These are phyloP conservation scores for Empis livida DNA, from an alignment of 2,888 invertebrate species.

Conservation along the genomic window DNA sequence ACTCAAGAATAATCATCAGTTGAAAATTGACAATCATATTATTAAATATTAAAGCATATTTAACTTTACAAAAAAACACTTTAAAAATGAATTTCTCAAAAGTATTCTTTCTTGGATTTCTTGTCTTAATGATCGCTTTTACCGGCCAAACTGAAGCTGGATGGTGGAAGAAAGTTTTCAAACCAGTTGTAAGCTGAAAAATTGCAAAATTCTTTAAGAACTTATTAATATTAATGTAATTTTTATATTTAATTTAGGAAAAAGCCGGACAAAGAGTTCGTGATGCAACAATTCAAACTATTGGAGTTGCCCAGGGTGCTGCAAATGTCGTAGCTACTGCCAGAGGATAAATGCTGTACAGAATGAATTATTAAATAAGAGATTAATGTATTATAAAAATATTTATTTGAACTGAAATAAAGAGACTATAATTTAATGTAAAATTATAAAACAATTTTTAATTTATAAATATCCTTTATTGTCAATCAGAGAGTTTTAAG, in stretches of 20 bases:
- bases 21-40: too few species aligned
- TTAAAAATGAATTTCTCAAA: slow-evolving; percentile 10
- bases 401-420: too few species aligned
- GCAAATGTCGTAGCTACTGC: neutral
- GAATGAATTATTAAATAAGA: neutral
- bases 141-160: slow-evolving; percentile 10
- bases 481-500: too few species aligned
- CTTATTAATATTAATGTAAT: neutral
- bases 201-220: neutral
- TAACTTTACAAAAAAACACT: neutral
- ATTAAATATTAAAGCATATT: neutral
- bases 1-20: too few species aligned
- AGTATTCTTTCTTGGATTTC: slow-evolving; percentile 2
- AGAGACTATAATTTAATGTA: too few species aligned
- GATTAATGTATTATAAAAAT: too few species aligned
- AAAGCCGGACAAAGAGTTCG: slow-evolving; percentile 4
- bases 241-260: slow-evolving; percentile 7
- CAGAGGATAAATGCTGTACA: neutral
- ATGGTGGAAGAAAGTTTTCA: slow-evolving; percentile 9
- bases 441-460: too few species aligned
- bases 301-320: neutral
- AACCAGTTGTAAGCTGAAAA: slow-evolving; percentile 6
- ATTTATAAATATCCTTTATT: too few species aligned
- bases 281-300: neutral
- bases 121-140: slow-evolving; percentile 5